Base-by-base conservation (phyloP, 2,797 vertebrate genomes). In the Champsocephalus esox region DNA sequence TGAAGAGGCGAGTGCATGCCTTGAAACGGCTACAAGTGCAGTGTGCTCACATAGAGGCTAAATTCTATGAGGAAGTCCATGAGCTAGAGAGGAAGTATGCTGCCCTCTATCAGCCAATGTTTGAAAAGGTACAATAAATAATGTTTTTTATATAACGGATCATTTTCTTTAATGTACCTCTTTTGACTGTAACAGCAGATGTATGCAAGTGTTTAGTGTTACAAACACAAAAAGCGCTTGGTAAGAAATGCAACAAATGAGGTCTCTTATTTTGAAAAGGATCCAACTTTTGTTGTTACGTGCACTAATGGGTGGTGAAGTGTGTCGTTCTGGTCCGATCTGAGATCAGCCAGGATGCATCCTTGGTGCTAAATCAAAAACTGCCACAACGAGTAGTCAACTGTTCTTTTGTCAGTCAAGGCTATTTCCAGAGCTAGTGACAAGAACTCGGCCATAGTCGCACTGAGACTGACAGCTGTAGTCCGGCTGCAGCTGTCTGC, bases 41-140 rank as follows among this genome's bases (percentile, higher is more conserved):
- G 69, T 98, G 97, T 77, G 96, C 96, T 19, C 96, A 98, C 89
- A 98, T 98, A 89, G 98, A 99, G 87, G 97, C 98, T 57, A 98
- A 97, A 88, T 99, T 99, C 94, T 99, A 99, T 32, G 97, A 99
- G 78, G 98, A 99, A 87, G 97, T 99, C 49, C 98, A 99, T 3
- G 97, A 98, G 82, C 86, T 99, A 70, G 98, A 99, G 93, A 94
- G 98, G 87, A 99, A 99, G 77, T 99, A 99, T 0, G 96, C 98
- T 2, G 95, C 95, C 0, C 93, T 99, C 17, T 99, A 99, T 88
- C 96, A 98, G 14, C 98, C 98, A 11, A 93, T 97, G 55, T 99
- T 98, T 83, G 97, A 98, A 82, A 99, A 99, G 98, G 98, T 99
- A 89, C 11, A 5, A 9, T 41, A 43, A 13, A 41, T 52, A 1